phyloP scores from a whole-genome alignment of 2,888 invertebrate genomes.

The Kuschelorhynchus macadamiae region DNA sequence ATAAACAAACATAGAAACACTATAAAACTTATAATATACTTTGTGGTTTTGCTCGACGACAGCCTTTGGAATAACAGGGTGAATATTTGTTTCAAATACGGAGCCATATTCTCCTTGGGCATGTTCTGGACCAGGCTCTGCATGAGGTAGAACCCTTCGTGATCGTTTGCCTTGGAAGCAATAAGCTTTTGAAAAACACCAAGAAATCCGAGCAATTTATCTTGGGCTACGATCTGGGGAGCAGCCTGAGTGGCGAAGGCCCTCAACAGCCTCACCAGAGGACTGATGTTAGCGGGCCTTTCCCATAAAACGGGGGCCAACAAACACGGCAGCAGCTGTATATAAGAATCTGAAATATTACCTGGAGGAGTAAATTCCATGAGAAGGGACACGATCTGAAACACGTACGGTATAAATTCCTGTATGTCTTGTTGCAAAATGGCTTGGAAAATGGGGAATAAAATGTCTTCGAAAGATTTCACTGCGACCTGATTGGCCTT shows the following conservation, averaged over 20 bases:
- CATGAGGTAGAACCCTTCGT: conserved; percentile 94
- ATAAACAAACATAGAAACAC: conserved; percentile 92
- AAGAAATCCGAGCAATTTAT: conserved; percentile 84
- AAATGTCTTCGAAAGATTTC: conserved; percentile 88
- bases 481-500: conserved; percentile 85
- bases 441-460: conserved; percentile 96
- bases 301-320: conserved; percentile 95
- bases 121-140: conserved; percentile 88
- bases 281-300: conserved; percentile 92
- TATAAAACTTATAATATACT: conserved; percentile 91
- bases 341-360: conserved; percentile 85
- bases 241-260: conserved; percentile 86
- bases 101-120: conserved; percentile 79
- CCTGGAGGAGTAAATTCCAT: conserved; percentile 78
- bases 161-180: conserved; percentile 94
- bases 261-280: conserved; percentile 91
- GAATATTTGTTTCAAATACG: conserved; percentile 90
- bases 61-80: conserved; percentile 93
- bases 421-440: conserved; percentile 95
- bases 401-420: conserved; percentile 98
- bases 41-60: conserved; percentile 94
- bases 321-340: conserved; percentile 90
- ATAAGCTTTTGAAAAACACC: conserved; percentile 98
- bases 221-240: conserved; percentile 77
- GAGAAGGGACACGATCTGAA: conserved; percentile 94